Conservation (phyloP, 2,888 invertebrate genomes). For the Heteropelma amictum region DNA sequence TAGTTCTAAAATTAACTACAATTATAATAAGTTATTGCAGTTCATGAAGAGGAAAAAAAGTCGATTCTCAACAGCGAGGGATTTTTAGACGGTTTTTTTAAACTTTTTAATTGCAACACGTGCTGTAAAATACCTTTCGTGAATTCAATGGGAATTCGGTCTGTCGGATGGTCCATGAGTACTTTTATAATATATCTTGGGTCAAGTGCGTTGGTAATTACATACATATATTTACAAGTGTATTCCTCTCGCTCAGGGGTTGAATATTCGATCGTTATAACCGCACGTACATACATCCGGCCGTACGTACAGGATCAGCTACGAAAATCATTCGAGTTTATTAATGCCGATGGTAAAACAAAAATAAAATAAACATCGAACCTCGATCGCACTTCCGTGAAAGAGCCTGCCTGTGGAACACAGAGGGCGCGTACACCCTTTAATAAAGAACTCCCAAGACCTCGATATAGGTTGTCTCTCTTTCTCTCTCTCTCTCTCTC, state of each 20-base stretch:
- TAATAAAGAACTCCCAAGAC: constrained; percentile 8
- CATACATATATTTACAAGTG: neutral
- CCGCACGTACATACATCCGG: constrained; percentile 30
- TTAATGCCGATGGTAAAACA: constrained; percentile 31
- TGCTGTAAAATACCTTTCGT: neutral
- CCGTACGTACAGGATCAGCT: neutral
- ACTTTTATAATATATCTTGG: neutral
- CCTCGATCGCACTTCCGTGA: constrained; percentile 43
- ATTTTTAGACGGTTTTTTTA: constrained; percentile 29
- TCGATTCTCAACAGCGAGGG: neutral
- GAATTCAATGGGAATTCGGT: constrained; percentile 28
- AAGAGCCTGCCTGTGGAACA: constrained; percentile 38
- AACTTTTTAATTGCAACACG: constrained; percentile 42
- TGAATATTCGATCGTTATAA: constrained; percentile 48
- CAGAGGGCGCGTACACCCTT: constrained; percentile 40
- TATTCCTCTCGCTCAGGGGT: constrained; percentile 24
- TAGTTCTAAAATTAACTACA: too few species aligned
- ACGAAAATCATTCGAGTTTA: constrained; percentile 35
- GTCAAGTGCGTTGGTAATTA: neutral
- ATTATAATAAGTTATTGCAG: too few species aligned
- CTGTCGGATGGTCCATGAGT: constrained; percentile 17
- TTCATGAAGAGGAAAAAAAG: too few species aligned
- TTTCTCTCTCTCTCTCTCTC: constrained; percentile 17
- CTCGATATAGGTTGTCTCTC: constrained; percentile 13
- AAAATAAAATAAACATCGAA: constrained; percentile 11